Percentiles rank a stretch among this genome's conserved stretches.
Evolutionary conservation across 2,888 invertebrate genomes (phyloP).

Genomic region (Papilio gigon): DNA sequence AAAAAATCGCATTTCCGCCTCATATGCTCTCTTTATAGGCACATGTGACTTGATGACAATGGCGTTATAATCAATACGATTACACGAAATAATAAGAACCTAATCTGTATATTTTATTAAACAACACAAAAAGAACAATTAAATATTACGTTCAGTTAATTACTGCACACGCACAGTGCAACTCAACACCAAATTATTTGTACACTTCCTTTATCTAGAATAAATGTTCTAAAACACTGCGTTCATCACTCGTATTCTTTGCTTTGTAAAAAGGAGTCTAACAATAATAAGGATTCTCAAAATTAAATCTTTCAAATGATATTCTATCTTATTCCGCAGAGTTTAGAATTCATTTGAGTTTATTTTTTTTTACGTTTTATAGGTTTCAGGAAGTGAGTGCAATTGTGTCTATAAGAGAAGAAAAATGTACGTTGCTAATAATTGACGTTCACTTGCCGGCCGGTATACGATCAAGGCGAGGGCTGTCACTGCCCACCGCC

Average conservation of each 20-base stretch:
- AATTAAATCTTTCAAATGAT: background rate
- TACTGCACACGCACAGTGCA: no score
- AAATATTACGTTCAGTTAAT: background rate
- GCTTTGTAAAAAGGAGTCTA: background rate
- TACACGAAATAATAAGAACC: no score
- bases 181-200: background rate
- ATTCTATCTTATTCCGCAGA: conserved; percentile 1
- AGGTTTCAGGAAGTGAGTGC: conserved; percentile 38
- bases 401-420: conserved; percentile 27
- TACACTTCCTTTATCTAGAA: background rate
- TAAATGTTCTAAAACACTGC: background rate
- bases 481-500: background rate
- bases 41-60: no score
- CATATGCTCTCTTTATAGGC: no score
- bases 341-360: conserved; percentile 34
- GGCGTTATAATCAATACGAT: no score
- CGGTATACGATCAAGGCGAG: conserved; percentile 36
- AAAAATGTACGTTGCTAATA: conserved; percentile 38
- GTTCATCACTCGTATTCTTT: background rate
- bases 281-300: conserved; percentile 12
- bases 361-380: background rate
- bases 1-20: no score
- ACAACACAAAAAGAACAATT: no score
- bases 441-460: conserved; percentile 38
- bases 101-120: no score